Evolutionary conservation across 2,888 invertebrate genomes (phyloP).

Genomic region (Drosophila neonasuta): DNA sequence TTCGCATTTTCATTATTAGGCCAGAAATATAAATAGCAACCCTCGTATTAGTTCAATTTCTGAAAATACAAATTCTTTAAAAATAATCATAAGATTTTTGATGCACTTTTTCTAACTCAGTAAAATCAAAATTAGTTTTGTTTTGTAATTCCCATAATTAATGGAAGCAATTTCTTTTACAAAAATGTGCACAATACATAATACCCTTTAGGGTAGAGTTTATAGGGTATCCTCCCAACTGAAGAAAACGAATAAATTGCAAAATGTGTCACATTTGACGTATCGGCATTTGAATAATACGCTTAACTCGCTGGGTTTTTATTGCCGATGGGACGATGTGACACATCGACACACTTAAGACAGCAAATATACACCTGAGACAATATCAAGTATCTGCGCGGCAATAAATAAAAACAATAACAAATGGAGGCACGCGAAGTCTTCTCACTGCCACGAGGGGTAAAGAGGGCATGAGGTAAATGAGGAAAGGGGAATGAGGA

Average conservation of each 20-base stretch:
- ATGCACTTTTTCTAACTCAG: no score
- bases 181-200: no score
- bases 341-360: constrained; percentile 64
- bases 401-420: constrained; percentile 55
- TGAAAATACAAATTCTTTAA: no score
- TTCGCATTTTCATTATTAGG: no score
- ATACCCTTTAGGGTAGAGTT: neutral
- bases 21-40: no score
- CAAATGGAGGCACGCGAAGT: constrained; percentile 60
- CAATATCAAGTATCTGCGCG: constrained; percentile 53
- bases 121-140: no score
- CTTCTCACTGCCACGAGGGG: constrained; percentile 10
- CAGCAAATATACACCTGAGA: constrained; percentile 63
- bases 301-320: constrained; percentile 34
- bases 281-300: constrained; percentile 50
- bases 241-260: constrained; percentile 30
- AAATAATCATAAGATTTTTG: no score
- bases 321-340: constrained; percentile 38
- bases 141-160: no score
- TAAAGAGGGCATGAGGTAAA: constrained; percentile 2
- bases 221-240: neutral
- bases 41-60: no score
- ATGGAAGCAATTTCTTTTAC: no score
- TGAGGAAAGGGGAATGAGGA: neutral
- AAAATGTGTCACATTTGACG: constrained; percentile 64